Evolutionary conservation across 2,888 invertebrate genomes (phyloP).

Genomic region (Napeogenes inachia): DNA sequence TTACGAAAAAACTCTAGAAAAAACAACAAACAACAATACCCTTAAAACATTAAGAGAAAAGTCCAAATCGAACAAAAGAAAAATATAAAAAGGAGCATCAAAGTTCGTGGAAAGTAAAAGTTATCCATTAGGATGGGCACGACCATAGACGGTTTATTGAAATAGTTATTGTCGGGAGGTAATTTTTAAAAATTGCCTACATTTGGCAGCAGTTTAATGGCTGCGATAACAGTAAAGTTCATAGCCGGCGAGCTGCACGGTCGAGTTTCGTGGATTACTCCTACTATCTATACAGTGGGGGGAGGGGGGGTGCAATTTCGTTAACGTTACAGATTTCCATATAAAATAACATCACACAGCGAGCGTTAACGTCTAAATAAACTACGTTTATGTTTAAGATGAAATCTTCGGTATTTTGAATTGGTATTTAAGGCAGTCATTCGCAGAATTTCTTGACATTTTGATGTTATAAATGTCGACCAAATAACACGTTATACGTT

Average conservation of each 20-base stretch:
- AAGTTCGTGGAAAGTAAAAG: conserved; percentile 66
- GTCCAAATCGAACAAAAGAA: conserved; percentile 40
- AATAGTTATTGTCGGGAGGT: conserved; percentile 66
- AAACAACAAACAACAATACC: conserved; percentile 40
- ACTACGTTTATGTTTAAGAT: conserved; percentile 10
- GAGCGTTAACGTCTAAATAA: conserved; percentile 10
- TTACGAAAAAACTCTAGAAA: not conserved
- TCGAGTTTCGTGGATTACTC: conserved; percentile 61
- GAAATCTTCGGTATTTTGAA: not conserved
- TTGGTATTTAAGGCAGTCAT: not conserved
- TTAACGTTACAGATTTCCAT: conserved; percentile 62
- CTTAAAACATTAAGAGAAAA: conserved; percentile 35
- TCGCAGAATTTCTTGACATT: not conserved
- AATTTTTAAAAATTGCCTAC: conserved; percentile 72
- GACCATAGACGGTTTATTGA: conserved; percentile 71
- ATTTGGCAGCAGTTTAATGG: conserved; percentile 68
- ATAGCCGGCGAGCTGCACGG: conserved; percentile 66
- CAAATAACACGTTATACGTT: not conserved
- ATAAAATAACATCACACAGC: conserved; percentile 34
- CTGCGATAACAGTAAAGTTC: conserved; percentile 72
- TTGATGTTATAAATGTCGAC: not conserved
- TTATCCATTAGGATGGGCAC: conserved; percentile 61
- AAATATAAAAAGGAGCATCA: conserved; percentile 38
- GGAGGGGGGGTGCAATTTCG: conserved; percentile 58
- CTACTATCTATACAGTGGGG: conserved; percentile 54